Evolutionary conservation across 2,113 vertebrate species (phyloP).

Genomic region (Saccopteryx leptura): DNA sequence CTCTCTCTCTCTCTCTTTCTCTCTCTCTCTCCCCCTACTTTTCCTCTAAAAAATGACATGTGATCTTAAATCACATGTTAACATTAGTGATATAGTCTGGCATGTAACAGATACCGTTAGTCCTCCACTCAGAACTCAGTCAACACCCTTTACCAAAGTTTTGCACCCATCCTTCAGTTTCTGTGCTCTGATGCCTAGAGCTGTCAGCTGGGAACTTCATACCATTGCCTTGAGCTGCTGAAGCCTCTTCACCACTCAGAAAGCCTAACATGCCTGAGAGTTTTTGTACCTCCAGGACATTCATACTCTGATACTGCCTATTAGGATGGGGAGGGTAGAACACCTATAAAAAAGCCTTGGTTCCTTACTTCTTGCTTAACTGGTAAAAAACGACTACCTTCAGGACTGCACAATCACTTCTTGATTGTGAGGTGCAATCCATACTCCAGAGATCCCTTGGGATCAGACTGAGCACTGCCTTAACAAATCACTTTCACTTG

Average conservation of each 20-base stretch:
- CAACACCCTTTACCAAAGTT: background rate
- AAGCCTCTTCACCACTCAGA: background rate
- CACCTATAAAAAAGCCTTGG: background rate
- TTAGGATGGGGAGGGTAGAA: background rate
- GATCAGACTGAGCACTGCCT: background rate
- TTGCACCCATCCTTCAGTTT: background rate
- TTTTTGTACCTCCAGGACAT: background rate
- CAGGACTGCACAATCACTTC: background rate
- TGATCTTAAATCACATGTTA: background rate
- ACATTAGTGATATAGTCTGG: background rate
- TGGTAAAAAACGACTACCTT: background rate
- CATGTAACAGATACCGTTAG: background rate
- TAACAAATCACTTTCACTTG: background rate
- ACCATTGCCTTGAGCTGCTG: background rate
- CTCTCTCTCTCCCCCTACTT: no score
- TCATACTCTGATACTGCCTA: background rate
- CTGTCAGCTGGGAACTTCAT: background rate
- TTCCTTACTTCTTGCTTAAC: background rate
- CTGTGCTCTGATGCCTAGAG: background rate
- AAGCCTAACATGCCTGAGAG: background rate
- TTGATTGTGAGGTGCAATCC: background rate
- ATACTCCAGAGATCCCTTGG: background rate
- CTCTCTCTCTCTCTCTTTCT: no score
- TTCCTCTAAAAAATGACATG: background rate
- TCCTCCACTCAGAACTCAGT: background rate